Base-by-base conservation (phyloP, 2,113 vertebrate species). In the Psittacus erithacus region DNA sequence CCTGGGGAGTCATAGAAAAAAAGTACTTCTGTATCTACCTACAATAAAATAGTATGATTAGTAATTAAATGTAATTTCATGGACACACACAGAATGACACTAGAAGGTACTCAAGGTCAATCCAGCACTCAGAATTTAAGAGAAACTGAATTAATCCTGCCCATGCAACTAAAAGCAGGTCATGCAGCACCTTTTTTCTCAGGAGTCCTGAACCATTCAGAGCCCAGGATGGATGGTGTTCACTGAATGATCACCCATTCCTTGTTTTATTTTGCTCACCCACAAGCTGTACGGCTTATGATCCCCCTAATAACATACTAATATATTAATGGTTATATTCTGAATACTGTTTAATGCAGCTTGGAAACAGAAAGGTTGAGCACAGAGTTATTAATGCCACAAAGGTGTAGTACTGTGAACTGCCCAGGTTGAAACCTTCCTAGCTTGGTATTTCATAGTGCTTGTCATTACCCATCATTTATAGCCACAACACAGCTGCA, bases 21-120 rank as follows among this genome's bases (percentile, higher is more conserved):
- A n/a, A 57, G 28, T 44, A 60, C 29, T 91, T 28, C 90, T 82
- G 5, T 81, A 84, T 49, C 71, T 91, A 44, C 71, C 71, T 59
- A 55, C 75, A 80, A 76, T 96, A 95, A 94, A 96, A 63, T 62
- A 64, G 13, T 43, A 78, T 19, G 33, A 53, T 69, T 47, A 70
- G 62, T 53, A 63, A 88, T 92, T 91, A 82, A 94, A 84, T 43
- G 41, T 31, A 35, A 87, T 87, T 73, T 59, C 87, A 39, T 84
- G 49, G 59, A 35, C 65, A 82, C 76, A 93, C n/a, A 83, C 3
- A 27, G 35, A 79, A 65, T 52, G 67, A 57, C 44, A 63, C 69
- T 17, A 65, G 57, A 76, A 71, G 55, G 49, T 69, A 69, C 23
- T 6, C 3, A 16, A 69, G 83, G 81, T 89, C 91, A 90, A 82